Evolutionary conservation across 2,888 invertebrate genomes (phyloP).

Genomic region (Apotomis turbidana): DNA sequence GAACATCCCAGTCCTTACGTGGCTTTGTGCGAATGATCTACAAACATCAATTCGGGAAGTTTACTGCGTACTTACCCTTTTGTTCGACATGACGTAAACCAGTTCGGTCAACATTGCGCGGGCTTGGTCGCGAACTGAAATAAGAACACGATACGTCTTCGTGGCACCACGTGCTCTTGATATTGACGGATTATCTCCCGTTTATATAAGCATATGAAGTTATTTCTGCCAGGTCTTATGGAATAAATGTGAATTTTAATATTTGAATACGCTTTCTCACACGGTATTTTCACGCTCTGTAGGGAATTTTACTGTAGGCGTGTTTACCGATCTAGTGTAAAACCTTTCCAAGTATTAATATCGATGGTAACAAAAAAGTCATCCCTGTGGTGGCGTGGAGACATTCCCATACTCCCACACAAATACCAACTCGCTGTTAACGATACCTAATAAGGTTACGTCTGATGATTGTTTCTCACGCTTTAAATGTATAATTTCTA

Average conservation of each 20-base stretch:
- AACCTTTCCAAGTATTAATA: neutral
- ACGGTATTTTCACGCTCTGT: neutral
- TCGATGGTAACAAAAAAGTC: too few relatives aligned
- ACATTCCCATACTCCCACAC: too few relatives aligned
- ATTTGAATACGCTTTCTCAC: neutral
- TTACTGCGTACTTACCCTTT: slow-evolving; percentile 41
- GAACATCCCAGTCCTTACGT: slow-evolving; percentile 17
- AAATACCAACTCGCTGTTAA: too few relatives aligned
- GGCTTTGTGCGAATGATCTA: slow-evolving; percentile 38
- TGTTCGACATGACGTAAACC: slow-evolving; percentile 42
- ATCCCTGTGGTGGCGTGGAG: too few relatives aligned
- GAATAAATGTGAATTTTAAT: slow-evolving; percentile 29
- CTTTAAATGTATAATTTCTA: too few relatives aligned
- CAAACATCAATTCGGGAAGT: slow-evolving; percentile 39
- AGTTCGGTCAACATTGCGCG: slow-evolving; percentile 39
- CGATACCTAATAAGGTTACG: too few relatives aligned
- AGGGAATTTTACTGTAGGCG: neutral
- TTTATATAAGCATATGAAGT: slow-evolving; percentile 52
- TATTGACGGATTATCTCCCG: slow-evolving; percentile 63
- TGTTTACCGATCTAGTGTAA: neutral
- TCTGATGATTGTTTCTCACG: too few relatives aligned
- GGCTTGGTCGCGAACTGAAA: slow-evolving; percentile 42
- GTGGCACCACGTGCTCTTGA: slow-evolving; percentile 58
- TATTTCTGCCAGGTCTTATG: slow-evolving; percentile 23
- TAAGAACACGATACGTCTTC: slow-evolving; percentile 53